A percentile compares a stretch with the other conserved stretches of the same genome.
Conservation (phyloP, 2,888 invertebrate genomes). For the Platerodrilus igneus region DNA sequence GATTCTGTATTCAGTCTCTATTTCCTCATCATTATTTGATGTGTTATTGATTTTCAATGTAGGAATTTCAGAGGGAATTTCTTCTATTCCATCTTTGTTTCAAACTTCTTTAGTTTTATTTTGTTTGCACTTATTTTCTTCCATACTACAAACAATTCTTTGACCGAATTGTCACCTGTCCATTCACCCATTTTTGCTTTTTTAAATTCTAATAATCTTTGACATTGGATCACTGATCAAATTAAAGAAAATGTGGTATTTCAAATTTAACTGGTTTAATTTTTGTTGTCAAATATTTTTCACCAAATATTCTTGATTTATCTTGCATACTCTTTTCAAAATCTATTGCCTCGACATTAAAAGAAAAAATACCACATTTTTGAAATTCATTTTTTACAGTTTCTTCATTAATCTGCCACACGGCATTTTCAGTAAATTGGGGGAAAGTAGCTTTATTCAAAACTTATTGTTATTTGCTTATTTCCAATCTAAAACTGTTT, state of each 20-base stretch:
- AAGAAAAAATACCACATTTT: slow-evolving; percentile 24
- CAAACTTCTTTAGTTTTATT: no score
- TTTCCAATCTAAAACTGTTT: slow-evolving; percentile 11
- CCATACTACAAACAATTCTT: slow-evolving; percentile 8
- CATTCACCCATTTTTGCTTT: slow-evolving; percentile 7
- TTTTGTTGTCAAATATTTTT: slow-evolving; percentile 11
- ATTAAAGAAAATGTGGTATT: slow-evolving; percentile 25
- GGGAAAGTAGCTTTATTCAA: slow-evolving; percentile 10
- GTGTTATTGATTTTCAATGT: no score
- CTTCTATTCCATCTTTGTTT: no score
- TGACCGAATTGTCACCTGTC: slow-evolving; percentile 4
- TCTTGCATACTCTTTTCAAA: slow-evolving; percentile 20
- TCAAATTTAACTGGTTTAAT: slow-evolving; percentile 20
- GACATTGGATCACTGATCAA: slow-evolving; percentile 16
- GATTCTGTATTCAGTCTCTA: no score
- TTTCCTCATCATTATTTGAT: no score
- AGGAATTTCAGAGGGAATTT: no score
- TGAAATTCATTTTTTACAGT: slow-evolving; percentile 18
- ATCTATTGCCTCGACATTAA: slow-evolving; percentile 20
- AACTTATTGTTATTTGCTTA: slow-evolving; percentile 9
- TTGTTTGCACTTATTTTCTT: slow-evolving; percentile 4
- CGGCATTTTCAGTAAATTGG: slow-evolving; percentile 1
- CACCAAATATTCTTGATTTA: slow-evolving; percentile 9
- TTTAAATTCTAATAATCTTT: slow-evolving; percentile 10
- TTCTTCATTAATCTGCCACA: slow-evolving; percentile 1